These are phyloP conservation scores for Macrostomum lignano DNA, from an alignment of 1,140 invertebrate genomes.

Conservation along the genomic window DNA sequence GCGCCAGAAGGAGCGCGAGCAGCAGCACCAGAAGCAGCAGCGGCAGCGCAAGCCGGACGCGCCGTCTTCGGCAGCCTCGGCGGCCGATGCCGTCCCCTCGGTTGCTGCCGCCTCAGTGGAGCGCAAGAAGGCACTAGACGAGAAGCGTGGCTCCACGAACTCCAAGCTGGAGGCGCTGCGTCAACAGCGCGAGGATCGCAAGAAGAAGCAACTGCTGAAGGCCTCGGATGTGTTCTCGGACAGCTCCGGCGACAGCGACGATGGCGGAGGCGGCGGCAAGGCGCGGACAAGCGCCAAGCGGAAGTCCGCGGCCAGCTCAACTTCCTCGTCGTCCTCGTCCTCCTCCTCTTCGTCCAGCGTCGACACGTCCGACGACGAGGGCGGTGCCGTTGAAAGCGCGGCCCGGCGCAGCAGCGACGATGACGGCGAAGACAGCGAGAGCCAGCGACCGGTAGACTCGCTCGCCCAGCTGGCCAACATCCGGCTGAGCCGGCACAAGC, in stretches of 20 bases:
- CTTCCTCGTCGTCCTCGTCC: conserved; percentile 9
- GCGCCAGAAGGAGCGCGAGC: too few species aligned
- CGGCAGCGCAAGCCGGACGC: too few species aligned
- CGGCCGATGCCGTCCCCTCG: too few species aligned
- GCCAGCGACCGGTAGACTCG: conserved; percentile 34
- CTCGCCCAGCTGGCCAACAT: conserved; percentile 49
- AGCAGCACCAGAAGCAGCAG: too few species aligned
- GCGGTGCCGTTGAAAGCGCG: too few species aligned
- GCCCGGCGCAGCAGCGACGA: background rate
- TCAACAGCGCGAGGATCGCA: conserved; percentile 62
- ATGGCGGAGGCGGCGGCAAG: too few species aligned
- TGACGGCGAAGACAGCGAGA: conserved; percentile 5
- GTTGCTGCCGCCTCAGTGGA: too few species aligned
- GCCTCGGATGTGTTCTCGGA: conserved; percentile 50
- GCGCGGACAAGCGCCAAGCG: conserved; percentile 23
- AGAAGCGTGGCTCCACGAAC: too few species aligned
- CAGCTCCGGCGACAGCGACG: conserved; percentile 29
- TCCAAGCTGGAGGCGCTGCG: conserved; percentile 1
- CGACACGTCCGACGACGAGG: too few species aligned
- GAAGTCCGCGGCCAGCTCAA: conserved; percentile 15
- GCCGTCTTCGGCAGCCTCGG: too few species aligned
- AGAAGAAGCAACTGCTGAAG: conserved; percentile 60
- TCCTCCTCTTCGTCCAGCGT: conserved; percentile 15
- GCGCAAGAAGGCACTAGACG: too few species aligned
- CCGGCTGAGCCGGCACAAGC: conserved; percentile 57